Percentiles rank a stretch among this genome's conserved stretches.
Evolutionary conservation across 2,888 invertebrate genomes (phyloP).

Genomic region (Corbicula japonica): DNA sequence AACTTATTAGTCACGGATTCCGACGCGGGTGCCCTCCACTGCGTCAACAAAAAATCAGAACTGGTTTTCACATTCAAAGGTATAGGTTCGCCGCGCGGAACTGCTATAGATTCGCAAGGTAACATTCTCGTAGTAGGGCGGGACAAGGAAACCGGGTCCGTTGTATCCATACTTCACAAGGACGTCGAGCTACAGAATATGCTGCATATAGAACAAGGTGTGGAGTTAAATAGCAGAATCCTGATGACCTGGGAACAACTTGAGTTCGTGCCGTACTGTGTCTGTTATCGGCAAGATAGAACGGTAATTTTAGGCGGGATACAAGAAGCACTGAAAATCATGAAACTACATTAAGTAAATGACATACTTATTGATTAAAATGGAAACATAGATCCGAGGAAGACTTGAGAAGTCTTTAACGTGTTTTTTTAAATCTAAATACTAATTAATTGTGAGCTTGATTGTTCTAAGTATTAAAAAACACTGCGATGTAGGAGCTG

Average conservation of each 20-base stretch:
- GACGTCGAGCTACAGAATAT: constrained; percentile 47
- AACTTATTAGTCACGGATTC: constrained; percentile 58
- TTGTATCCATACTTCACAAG: constrained; percentile 33
- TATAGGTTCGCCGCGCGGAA: constrained; percentile 51
- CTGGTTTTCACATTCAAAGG: constrained; percentile 42
- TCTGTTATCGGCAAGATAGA: constrained; percentile 37
- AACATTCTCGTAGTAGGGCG: constrained; percentile 53
- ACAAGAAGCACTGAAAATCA: constrained; percentile 56
- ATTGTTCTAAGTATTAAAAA: too few relatives aligned
- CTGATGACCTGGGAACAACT: constrained; percentile 55
- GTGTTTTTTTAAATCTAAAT: too few relatives aligned
- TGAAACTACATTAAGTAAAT: constrained; percentile 20
- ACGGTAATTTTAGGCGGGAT: constrained; percentile 51
- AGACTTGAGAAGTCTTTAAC: too few relatives aligned
- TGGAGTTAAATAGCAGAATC: constrained; percentile 16
- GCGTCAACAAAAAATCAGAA: constrained; percentile 48
- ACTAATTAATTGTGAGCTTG: too few relatives aligned
- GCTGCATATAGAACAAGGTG: constrained; percentile 38
- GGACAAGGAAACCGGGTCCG: constrained; percentile 44
- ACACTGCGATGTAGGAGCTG: too few relatives aligned
- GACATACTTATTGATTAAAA: not conserved
- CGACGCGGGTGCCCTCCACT: constrained; percentile 39
- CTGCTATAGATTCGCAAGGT: constrained; percentile 40
- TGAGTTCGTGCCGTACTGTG: constrained; percentile 62
- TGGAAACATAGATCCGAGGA: too few relatives aligned